Base-by-base conservation (phyloP, 2,797 vertebrate species). In the Ctenochaetus hawaiiensis region DNA sequence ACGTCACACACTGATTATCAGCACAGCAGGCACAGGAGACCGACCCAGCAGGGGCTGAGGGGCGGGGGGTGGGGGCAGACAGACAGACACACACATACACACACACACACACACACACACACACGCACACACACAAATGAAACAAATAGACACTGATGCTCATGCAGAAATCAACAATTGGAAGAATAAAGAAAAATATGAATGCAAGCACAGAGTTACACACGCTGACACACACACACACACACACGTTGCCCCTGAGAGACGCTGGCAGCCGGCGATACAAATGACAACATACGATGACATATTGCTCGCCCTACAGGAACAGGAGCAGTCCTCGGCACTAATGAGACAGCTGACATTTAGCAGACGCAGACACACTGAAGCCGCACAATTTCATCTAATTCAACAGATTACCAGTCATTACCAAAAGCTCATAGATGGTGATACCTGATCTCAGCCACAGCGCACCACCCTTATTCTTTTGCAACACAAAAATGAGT, bases 1-100 rank as follows among this genome's bases (percentile, higher is more conserved):
- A 94, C 90, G 72, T 92, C 89, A 96, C 89, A 96, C 94, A 97
- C 97, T 97, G 97, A 96, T 96, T 96, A 97, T 98, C 97, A 98
- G 97, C 95, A 96, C 97, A 98, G 97, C 96, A 98, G 97, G 97
- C 96, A 97, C 97, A 82, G 97, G 96, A 96, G 97, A 95, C 97
- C 12, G 91, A 92, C 94, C 95, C 96, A 94, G 78, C 73, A 20
- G 84, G 83, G 67, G 49, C 43, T 45, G 53, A 60, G 81, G 75
- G 65, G 23, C 22, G 39, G 44, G 62, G 48, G 53, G 62, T 22
- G 48, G 53, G 51, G 54, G 67, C 16, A 37, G 75, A 78, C 63
- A 74, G 64, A 57, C 23, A 77, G 30, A 30, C 47, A 77, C 22
- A 13, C 70, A 76, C 48, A 67, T 68, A 72, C 61, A 72, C 37